Evolutionary conservation across 1,140 invertebrate genomes (phyloP), one percentile per base, ranked within the genome.

Genomic region (Philopotamus ludificatus): DNA sequence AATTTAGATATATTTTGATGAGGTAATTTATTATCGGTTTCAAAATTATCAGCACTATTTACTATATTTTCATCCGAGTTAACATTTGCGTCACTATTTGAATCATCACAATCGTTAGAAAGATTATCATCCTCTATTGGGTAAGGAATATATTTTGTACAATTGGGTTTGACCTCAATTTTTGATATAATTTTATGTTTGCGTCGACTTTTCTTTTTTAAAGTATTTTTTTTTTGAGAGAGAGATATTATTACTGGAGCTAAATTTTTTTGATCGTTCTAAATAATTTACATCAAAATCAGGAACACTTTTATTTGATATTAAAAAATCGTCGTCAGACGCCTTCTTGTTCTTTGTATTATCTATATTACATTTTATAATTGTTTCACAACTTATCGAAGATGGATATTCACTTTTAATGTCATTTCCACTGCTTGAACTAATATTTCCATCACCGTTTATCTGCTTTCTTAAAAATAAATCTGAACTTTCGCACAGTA

Each of bases 401-500:
- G 49, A 51, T 2, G 49, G 15, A 51, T 51, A 1, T 51, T 51
- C 49, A 22, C 12, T 25, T 25, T 51, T 26, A 18, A 25, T 22
- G 9, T 26, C 12, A 18, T 16, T 21, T 2, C 18, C 23, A 51
- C 10, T 3, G 22, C 2, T 1, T 12, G 21, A 51, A 26, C 10
- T 25, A 8, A 9, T 12, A 51, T 26, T 15, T 22, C 28, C 28
- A 12, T 12, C 22, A 8, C 22, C 22, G 20, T 12, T 1, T 1
- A 51, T 4, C 28, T 23, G 42, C 39, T 58, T 50, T 55, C 73
- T 71, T 12, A 79, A 70, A 66, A 73, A 71, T 10, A 18, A 41
- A 67, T 80, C 79, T 41, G 75, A 75, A 23, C 70, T 66, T 72
- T 77, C 67, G 72, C 79, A 81, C 18, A 74, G 64, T 25, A 73